Base-by-base conservation (phyloP, 2,888 invertebrate species). In the Acholoe squamosa region DNA sequence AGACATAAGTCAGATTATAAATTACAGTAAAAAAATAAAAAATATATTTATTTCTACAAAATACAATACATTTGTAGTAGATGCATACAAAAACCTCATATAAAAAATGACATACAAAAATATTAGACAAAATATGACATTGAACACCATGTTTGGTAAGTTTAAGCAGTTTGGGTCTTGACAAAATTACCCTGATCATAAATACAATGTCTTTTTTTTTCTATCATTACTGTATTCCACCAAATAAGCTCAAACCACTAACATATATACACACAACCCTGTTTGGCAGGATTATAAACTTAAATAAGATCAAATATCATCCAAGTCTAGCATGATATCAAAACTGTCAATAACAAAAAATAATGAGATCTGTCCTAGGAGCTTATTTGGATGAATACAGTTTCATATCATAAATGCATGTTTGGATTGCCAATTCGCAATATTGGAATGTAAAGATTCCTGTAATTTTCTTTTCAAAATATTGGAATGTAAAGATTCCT, bases 1-100 rank as follows among this genome's bases (percentile, higher is more conserved):
- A 43, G 5, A 43, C 43, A 43, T 3, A 71, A 25, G 28, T 71
- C 14, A 71, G 28, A 28, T 0, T 14, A 71, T 71, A 71, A 28
- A 25, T n/a, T n/a, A 84, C 16, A 34, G 33, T 84, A 84, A 51
- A 51, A 34, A 33, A 10, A 84, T 34, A 84, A n/a, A 25, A 51
- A 34, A 10, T 7, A 84, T 84, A 34, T 51, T 84, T 84, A 33
- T 51, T 56, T 25, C 54, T 54, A 86, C 56, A 80, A 80, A 80
- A 80, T 80, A 80, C 80, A 80, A 14, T 34, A 80, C 77, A 80
- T 80, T 3, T 33, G 43, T 43, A n/a, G 22, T 34, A 19, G 1
- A 80, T 10, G 34, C 25, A 34, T 71, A 80, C 43, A 80, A 80
- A n/a, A 80, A 34, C 19, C 34, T 16, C 31, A 76, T 25, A 76